phyloP scores from a whole-genome alignment of 2,113 vertebrate species.

The Polypterus bichir region DNA sequence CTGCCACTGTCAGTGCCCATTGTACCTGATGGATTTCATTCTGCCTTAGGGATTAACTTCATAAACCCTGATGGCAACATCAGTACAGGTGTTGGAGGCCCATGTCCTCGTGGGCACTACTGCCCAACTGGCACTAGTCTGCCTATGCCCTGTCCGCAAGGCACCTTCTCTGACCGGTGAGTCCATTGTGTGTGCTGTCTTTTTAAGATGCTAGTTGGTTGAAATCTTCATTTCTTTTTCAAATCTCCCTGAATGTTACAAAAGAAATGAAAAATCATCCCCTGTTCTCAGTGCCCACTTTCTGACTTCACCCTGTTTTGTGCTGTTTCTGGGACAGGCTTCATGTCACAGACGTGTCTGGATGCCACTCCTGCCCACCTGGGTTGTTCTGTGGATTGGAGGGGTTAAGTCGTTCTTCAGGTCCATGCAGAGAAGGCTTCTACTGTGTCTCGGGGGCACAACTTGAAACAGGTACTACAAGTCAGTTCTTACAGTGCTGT shows the following conservation, averaged over 20 bases:
- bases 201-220: too few relatives aligned
- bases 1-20: too few relatives aligned
- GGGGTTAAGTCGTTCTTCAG: constrained; percentile 62
- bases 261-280: not conserved
- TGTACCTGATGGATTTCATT: too few relatives aligned
- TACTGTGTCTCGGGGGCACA: constrained; percentile 63
- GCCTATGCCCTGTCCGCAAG: constrained; percentile 62
- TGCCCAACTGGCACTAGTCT: constrained; percentile 64
- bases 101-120: constrained; percentile 70
- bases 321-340: constrained; percentile 38
- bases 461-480: constrained; percentile 36
- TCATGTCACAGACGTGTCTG: constrained; percentile 40
- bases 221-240: too few relatives aligned
- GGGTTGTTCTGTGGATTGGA: constrained; percentile 59
- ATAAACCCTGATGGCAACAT: constrained; percentile 49
- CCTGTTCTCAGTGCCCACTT: too few relatives aligned
- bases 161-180: constrained; percentile 74
- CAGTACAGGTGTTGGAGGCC: constrained; percentile 55
- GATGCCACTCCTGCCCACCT: constrained; percentile 58
- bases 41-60: constrained; percentile 47
- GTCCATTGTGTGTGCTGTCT: too few relatives aligned
- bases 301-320: too few relatives aligned
- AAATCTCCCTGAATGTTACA: too few relatives aligned
- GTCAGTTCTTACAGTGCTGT: too few relatives aligned
- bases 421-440: constrained; percentile 63